Evolutionary conservation across 2,888 invertebrate species (phyloP).

Genomic region (Callimorpha dominula): DNA sequence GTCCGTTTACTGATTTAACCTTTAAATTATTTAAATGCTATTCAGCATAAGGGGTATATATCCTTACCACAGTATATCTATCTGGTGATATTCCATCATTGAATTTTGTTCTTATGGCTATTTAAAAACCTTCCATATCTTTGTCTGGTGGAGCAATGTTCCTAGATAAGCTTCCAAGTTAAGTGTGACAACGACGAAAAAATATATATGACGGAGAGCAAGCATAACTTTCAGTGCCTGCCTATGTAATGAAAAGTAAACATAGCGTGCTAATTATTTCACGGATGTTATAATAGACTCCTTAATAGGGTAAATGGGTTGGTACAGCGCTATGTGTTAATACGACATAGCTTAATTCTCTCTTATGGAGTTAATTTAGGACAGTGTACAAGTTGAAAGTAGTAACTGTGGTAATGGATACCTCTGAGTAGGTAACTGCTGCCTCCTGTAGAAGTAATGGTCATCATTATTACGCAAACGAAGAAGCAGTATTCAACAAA

Average conservation of each 20-base stretch:
- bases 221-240: neutral
- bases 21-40: no score
- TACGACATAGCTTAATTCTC: constrained; percentile 9
- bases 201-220: no score
- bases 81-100: no score
- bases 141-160: no score
- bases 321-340: constrained; percentile 5
- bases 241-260: constrained; percentile 14
- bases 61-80: no score
- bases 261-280: neutral
- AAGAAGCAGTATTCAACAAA: neutral
- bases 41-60: no score
- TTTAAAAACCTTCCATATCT: no score
- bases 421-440: constrained; percentile 2
- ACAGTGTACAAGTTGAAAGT: constrained; percentile 10
- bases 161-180: neutral
- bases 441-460: neutral
- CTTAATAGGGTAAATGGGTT: constrained; percentile 5
- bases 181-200: neutral
- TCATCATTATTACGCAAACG: neutral
- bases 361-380: constrained; percentile 9
- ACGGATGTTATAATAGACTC: constrained; percentile 5
- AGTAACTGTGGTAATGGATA: constrained; percentile 10
- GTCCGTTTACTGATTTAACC: no score
- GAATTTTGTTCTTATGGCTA: no score